phyloP scores from a whole-genome alignment of 2,113 vertebrate genomes.

The Phrynocephalus versicolor region DNA sequence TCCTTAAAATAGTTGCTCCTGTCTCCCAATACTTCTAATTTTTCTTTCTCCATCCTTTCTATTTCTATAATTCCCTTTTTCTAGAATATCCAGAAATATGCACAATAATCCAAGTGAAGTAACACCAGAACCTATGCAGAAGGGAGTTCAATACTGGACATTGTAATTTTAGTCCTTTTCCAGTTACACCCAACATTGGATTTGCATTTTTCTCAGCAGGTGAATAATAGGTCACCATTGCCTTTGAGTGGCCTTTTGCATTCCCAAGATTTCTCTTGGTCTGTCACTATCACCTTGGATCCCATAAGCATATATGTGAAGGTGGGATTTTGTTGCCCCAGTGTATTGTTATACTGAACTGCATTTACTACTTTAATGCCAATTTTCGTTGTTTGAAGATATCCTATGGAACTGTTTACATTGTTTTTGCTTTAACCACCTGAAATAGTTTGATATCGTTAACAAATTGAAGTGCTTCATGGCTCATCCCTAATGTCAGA shows the following conservation, averaged over 20 bases:
- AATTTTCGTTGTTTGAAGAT: neutral
- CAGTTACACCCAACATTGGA: too few relatives aligned
- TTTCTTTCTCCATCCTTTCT: too few relatives aligned
- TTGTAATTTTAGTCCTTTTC: neutral
- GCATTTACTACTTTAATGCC: too few relatives aligned
- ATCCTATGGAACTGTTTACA: neutral
- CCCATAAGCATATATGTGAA: too few relatives aligned
- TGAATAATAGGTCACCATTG: neutral
- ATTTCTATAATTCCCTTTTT: too few relatives aligned
- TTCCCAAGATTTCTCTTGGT: neutral
- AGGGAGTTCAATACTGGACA: neutral
- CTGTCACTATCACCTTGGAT: too few relatives aligned
- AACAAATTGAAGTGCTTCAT: neutral
- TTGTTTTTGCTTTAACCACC: neutral
- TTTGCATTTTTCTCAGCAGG: neutral
- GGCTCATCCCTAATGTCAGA: neutral
- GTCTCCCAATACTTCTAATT: too few relatives aligned
- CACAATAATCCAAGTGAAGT: neutral
- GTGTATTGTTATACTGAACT: too few relatives aligned
- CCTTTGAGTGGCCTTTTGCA: neutral
- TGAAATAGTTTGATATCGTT: neutral
- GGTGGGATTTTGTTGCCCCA: too few relatives aligned
- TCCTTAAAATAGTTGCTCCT: too few relatives aligned
- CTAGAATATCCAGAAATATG: too few relatives aligned
- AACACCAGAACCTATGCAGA: neutral